These are phyloP conservation scores for Chymomyza amoena DNA, from an alignment of 2,888 invertebrate genomes.

Conservation along the genomic window DNA sequence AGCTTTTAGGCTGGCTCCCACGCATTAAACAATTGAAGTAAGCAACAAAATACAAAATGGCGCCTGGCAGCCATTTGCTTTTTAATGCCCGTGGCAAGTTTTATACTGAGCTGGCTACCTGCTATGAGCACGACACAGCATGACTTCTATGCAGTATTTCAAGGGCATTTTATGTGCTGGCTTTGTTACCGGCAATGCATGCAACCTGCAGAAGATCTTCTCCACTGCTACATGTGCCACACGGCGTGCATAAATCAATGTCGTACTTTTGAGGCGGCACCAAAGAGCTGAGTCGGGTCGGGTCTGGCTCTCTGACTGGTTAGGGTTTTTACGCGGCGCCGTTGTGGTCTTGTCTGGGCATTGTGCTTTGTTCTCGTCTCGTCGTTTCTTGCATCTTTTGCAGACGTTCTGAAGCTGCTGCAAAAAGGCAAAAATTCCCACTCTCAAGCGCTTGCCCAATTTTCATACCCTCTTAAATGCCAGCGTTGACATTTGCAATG, in stretches of 20 bases:
- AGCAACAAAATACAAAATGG: background rate
- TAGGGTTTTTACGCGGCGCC: background rate
- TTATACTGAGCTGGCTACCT: background rate
- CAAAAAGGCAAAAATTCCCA: background rate
- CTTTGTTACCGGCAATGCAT: background rate
- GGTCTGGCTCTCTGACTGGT: slow-evolving; percentile 31
- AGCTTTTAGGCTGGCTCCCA: background rate
- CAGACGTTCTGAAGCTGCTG: background rate
- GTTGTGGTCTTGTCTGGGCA: slow-evolving; percentile 32
- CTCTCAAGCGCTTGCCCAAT: background rate
- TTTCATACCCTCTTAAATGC: background rate
- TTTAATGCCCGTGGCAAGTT: background rate
- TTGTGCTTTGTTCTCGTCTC: background rate
- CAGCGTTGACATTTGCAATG: slow-evolving; percentile 2
- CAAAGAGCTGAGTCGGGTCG: background rate
- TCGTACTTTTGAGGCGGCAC: background rate
- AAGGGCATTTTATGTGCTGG: background rate
- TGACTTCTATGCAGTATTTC: slow-evolving; percentile 1
- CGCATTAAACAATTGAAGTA: background rate
- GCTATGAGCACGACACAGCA: background rate
- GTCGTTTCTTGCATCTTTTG: slow-evolving; percentile 6
- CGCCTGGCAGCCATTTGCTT: slow-evolving; percentile 1
- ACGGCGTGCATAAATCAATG: slow-evolving; percentile 54
- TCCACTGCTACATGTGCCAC: background rate
- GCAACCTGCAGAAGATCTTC: background rate